phyloP scores from a whole-genome alignment of 2,888 invertebrate species.

The Heptascelio sp. region DNA sequence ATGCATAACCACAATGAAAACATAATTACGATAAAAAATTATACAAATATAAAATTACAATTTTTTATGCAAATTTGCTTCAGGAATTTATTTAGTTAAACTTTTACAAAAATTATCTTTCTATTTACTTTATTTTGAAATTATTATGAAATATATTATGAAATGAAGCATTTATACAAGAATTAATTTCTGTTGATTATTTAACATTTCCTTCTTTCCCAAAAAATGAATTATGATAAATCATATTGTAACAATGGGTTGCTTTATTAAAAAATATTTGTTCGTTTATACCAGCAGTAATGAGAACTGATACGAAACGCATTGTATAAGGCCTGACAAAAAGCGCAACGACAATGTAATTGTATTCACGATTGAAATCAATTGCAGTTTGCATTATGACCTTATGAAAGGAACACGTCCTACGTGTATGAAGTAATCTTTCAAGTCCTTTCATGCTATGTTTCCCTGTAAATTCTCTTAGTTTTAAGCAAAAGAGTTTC shows the following conservation, averaged over 20 bases:
- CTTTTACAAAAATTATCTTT: neutral
- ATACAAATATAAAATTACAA: no score
- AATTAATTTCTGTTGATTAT: neutral
- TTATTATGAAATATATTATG: constrained; percentile 9
- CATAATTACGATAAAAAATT: no score
- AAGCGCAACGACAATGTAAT: neutral
- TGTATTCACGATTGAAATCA: constrained; percentile 7
- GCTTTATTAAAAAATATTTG: no score
- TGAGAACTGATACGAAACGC: neutral
- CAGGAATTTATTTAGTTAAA: no score
- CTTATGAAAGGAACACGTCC: neutral
- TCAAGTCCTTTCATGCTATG: neutral
- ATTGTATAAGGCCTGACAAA: neutral
- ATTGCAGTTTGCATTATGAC: neutral
- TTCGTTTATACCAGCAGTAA: neutral
- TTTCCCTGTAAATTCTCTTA: neutral
- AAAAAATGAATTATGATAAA: neutral
- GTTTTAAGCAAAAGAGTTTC: neutral
- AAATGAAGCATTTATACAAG: neutral
- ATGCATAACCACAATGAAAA: no score
- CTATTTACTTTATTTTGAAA: constrained; percentile 10
- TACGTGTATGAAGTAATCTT: neutral
- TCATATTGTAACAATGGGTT: neutral
- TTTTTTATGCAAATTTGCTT: no score
- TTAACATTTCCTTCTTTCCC: neutral